phyloP scores from a whole-genome alignment of 1,140 invertebrate species.

The Galleria mellonella region DNA sequence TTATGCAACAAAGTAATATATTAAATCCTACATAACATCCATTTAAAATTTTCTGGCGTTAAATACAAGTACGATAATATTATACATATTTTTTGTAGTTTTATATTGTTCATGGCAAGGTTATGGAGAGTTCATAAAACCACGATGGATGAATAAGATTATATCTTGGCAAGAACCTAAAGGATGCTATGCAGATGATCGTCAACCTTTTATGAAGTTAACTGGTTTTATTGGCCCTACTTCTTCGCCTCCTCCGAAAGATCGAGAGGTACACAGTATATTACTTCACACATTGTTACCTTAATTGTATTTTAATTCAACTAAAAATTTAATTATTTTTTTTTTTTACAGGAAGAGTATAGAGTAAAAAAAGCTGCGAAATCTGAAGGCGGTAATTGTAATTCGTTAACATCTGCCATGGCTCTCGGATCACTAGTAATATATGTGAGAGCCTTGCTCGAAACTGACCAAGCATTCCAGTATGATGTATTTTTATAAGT shows the following conservation, averaged over 20 bases:
- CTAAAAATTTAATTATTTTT: background rate
- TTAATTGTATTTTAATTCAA: background rate
- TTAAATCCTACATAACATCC: background rate
- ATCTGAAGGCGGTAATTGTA: constrained; percentile 50
- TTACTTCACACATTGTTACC: too few relatives aligned
- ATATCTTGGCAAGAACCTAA: constrained; percentile 60
- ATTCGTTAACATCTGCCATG: constrained; percentile 57
- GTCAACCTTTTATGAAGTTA: constrained; percentile 48
- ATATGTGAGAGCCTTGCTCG: constrained; percentile 47
- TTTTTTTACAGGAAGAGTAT: constrained; percentile 48
- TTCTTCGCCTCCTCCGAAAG: constrained; percentile 26
- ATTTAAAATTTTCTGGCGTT: background rate
- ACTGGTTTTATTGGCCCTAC: constrained; percentile 50
- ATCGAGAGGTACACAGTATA: constrained; percentile 34
- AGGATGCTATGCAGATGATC: constrained; percentile 57
- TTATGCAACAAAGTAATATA: constrained; percentile 58
- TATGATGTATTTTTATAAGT: constrained; percentile 45
- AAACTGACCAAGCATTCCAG: constrained; percentile 61
- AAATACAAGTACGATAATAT: background rate
- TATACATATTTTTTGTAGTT: constrained; percentile 31
- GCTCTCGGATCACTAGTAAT: constrained; percentile 47
- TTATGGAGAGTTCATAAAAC: constrained; percentile 64
- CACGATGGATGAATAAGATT: constrained; percentile 64
- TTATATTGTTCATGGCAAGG: constrained; percentile 54
- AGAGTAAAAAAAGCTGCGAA: constrained; percentile 51